phyloP scores from a whole-genome alignment of 2,888 invertebrate species.

The Ochropacha duplaris region DNA sequence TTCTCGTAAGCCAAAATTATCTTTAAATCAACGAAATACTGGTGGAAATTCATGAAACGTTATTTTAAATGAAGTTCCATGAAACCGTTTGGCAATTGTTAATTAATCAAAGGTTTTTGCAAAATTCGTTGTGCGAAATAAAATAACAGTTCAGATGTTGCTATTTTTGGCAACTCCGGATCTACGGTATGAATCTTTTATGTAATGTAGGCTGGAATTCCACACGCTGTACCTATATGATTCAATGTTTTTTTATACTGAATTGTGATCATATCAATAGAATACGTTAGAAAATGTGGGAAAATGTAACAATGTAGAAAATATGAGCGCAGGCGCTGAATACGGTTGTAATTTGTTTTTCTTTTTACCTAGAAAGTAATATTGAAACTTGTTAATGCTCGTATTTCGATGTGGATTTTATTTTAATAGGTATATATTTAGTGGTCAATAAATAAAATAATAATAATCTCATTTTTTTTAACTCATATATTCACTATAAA shows the following conservation, averaged over 20 bases:
- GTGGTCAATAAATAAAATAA: too few species aligned
- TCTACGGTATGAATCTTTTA: neutral
- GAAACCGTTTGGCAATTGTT: neutral
- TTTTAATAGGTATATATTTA: too few species aligned
- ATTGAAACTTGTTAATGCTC: too few species aligned
- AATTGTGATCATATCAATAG: neutral
- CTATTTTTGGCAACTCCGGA: neutral
- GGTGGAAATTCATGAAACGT: neutral
- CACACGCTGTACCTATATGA: neutral
- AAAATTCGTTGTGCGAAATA: neutral
- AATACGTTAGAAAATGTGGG: constrained; percentile 5
- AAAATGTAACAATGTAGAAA: constrained; percentile 1
- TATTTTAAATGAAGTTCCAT: neutral
- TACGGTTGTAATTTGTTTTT: too few species aligned
- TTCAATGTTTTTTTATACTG: neutral
- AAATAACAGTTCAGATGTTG: neutral
- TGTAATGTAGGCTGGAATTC: neutral
- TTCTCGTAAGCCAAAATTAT: neutral
- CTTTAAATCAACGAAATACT: neutral
- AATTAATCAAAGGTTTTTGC: neutral
- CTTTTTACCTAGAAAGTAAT: too few species aligned
- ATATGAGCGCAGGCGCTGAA: neutral
- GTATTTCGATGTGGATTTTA: too few species aligned
- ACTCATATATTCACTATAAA: too few species aligned
- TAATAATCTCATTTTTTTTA: too few species aligned